Conservation (phyloP, 2,113 vertebrate genomes). For the Zingel zingel region DNA sequence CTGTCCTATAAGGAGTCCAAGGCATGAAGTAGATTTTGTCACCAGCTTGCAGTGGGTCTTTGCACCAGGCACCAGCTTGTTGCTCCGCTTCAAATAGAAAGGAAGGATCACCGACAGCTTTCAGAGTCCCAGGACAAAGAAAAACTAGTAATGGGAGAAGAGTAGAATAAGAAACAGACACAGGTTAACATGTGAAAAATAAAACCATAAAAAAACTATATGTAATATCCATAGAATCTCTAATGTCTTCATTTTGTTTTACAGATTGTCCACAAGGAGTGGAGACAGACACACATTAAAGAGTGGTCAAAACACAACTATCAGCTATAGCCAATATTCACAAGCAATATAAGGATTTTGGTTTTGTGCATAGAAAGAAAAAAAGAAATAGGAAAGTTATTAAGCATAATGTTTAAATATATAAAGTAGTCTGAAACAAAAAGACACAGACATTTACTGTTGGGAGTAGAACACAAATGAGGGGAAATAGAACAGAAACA, state of each 20-base stretch:
- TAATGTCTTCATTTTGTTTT: slow-evolving; percentile 76
- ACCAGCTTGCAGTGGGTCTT: slow-evolving; percentile 97
- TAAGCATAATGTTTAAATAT: slow-evolving; percentile 74
- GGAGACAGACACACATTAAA: slow-evolving; percentile 76
- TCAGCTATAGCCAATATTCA: slow-evolving; percentile 79
- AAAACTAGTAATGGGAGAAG: slow-evolving; percentile 95
- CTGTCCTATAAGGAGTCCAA: slow-evolving; percentile 98
- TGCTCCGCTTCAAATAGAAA: slow-evolving; percentile 98
- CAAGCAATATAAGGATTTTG: slow-evolving; percentile 76
- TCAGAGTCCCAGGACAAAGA: slow-evolving; percentile 99
- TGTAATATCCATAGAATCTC: slow-evolving; percentile 44
- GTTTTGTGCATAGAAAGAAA: slow-evolving; percentile 81
- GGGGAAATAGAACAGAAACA: slow-evolving; percentile 72
- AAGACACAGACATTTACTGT: slow-evolving; percentile 80
- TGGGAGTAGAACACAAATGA: slow-evolving; percentile 80
- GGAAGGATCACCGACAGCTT: slow-evolving; percentile 97
- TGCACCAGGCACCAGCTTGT: slow-evolving; percentile 99
- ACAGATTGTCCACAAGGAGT: slow-evolving; percentile 79
- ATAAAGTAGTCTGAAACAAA: slow-evolving; percentile 76
- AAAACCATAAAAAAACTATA: slow-evolving; percentile 21
- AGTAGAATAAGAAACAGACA: slow-evolving; percentile 87
- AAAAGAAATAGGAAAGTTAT: slow-evolving; percentile 79
- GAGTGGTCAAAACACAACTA: slow-evolving; percentile 79
- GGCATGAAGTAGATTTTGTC: slow-evolving; percentile 99
- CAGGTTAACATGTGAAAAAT: slow-evolving; percentile 67